Base-by-base conservation (phyloP, 2,797 vertebrate species). In the Geotrypetes seraphini region DNA sequence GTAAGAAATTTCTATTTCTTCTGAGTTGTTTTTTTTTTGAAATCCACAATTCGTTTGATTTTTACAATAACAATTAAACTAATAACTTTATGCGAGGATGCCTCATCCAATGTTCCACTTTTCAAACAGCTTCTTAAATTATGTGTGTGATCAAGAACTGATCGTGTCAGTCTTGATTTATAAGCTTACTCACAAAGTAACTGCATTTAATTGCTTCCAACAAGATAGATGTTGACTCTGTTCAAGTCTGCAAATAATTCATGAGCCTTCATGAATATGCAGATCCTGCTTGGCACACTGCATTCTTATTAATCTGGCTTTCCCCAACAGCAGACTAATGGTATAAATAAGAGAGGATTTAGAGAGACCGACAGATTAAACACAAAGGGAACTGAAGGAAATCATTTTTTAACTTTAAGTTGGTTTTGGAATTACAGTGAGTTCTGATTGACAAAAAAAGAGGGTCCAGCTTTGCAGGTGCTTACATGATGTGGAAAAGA, bases 181-280 rank as follows among this genome's bases (percentile, higher is more conserved):
- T 51, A 4, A 26, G 43, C 33, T 31, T 20, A 28, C 20, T 28
- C 57, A 47, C 43, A 39, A 49, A 65, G 19, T n/a, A n/a, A n/a
- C n/a, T 39, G 43, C 31, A 51, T 50, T 68, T 68, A 68, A 60
- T 60, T 63, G 57, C 47, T 47, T 73, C 60, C 57, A 50, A 32
- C 47, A 46, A 38, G 39, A 72, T 63, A 56, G 72, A 46, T 26
- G 18, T 42, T 59, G 57, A 50, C 39, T 60, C 30, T 4, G 40
- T 58, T 70, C 11, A 20, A 56, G 46, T 65, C 49, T 56, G 47
- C 49, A 57, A 77, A 52, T 71, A 75, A 69, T 67, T 75, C 43
- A 57, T 48, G 49, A 63, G 25, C 23, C 22, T 19, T 47, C 31
- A 66, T 69, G 55, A 75, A 73, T 69, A 73, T 65, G 42, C 50